Evolutionary conservation across 2,113 vertebrate genomes (phyloP).

Genomic region (Mesocricetus auratus): DNA sequence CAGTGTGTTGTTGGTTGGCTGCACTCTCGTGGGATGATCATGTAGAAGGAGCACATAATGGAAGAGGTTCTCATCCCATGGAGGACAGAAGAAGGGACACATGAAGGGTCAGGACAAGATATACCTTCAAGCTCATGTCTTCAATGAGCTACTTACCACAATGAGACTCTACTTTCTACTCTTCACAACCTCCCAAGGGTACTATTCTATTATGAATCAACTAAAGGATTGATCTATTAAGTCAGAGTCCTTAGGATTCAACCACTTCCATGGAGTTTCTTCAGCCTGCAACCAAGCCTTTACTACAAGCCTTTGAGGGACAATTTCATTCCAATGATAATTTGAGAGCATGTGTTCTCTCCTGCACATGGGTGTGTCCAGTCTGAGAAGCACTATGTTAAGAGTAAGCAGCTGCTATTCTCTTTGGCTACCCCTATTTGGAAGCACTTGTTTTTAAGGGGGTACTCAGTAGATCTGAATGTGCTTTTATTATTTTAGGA

Average conservation of each 20-base stretch:
- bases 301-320: background rate
- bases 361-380: background rate
- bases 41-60: background rate
- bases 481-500: constrained; percentile 22
- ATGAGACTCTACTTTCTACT: background rate
- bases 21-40: background rate
- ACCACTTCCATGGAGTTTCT: background rate
- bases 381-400: background rate
- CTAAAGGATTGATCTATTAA: background rate
- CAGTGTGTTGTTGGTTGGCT: background rate
- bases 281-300: background rate
- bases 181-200: background rate
- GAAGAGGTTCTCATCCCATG: background rate
- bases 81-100: background rate
- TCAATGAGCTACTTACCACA: background rate
- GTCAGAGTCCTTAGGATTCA: background rate
- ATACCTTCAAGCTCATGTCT: background rate
- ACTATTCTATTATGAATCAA: background rate
- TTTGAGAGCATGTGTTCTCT: background rate
- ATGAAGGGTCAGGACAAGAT: background rate
- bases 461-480: background rate
- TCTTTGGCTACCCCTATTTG: background rate
- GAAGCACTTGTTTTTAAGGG: background rate
- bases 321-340: background rate
- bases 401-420: background rate